Percentiles rank a stretch among this genome's conserved stretches.
phyloP scores from a whole-genome alignment of 1,140 invertebrate genomes.

The Scaptomyza hsui region DNA sequence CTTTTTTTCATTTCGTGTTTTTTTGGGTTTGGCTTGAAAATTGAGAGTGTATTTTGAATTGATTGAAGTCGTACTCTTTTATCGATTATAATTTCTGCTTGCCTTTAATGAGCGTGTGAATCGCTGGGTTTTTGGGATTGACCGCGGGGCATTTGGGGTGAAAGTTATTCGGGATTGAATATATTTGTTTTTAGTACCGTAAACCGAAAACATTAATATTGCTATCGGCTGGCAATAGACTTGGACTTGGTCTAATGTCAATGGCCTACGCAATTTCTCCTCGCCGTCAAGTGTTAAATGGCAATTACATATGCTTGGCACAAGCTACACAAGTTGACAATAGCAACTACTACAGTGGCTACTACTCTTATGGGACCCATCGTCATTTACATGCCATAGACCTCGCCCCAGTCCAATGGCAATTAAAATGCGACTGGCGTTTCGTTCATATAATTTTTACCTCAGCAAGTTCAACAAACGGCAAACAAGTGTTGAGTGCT shows the following conservation, averaged over 20 bases:
- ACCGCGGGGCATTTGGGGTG: conserved; percentile 53
- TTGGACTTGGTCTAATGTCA: conserved; percentile 45
- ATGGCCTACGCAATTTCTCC: conserved; percentile 80
- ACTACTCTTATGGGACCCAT: conserved; percentile 48
- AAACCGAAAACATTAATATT: conserved; percentile 53
- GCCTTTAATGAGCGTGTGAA: conserved; percentile 76
- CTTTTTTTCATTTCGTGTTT: not conserved
- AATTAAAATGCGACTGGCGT: conserved; percentile 68
- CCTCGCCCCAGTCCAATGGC: conserved; percentile 66
- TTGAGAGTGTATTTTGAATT: conserved; percentile 73
- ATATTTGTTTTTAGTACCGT: conserved; percentile 14
- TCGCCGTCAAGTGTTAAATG: conserved; percentile 58
- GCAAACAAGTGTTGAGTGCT: conserved; percentile 34
- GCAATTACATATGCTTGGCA: conserved; percentile 71
- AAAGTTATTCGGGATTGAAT: conserved; percentile 49
- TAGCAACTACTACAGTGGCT: conserved; percentile 8
- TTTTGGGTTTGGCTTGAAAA: conserved; percentile 42
- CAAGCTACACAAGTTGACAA: conserved; percentile 43
- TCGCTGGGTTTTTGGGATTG: conserved; percentile 18
- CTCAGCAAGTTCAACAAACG: conserved; percentile 66
- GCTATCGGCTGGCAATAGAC: conserved; percentile 31
- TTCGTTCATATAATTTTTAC: conserved; percentile 28
- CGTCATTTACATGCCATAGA: conserved; percentile 76
- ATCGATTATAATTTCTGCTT: conserved; percentile 28
- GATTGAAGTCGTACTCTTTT: conserved; percentile 22